A percentile compares a stretch with the other conserved stretches of the same genome.
Conservation (phyloP, 1,140 invertebrate genomes). For the Drosophila oshimai region DNA sequence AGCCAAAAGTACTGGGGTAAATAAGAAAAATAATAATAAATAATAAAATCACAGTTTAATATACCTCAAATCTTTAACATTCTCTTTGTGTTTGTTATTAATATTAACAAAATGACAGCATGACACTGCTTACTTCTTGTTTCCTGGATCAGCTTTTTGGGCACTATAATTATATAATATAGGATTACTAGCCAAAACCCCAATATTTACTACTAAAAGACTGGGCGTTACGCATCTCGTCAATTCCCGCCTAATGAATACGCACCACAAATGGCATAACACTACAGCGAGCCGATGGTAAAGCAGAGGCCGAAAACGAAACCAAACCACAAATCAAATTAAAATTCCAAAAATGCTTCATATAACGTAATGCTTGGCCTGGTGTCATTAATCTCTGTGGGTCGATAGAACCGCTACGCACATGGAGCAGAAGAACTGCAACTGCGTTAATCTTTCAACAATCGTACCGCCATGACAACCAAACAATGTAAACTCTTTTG, state of each 20-base stretch:
- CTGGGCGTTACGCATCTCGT: constrained; percentile 47
- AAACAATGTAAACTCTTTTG: constrained; percentile 38
- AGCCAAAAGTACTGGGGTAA: not conserved
- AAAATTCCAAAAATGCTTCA: constrained; percentile 63
- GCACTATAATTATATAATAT: constrained; percentile 57
- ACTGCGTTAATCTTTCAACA: constrained; percentile 22
- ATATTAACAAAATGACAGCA: no score
- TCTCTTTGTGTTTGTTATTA: no score
- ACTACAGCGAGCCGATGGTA: constrained; percentile 3
- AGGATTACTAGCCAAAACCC: constrained; percentile 28
- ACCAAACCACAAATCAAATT: constrained; percentile 71
- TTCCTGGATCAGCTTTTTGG: constrained; percentile 6
- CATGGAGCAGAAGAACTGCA: constrained; percentile 33
- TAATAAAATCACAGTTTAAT: no score
- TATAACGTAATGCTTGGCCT: constrained; percentile 13
- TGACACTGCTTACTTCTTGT: no score
- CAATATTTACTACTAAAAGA: constrained; percentile 60
- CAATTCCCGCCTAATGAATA: constrained; percentile 31
- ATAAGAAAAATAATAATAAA: no score
- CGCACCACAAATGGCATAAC: constrained; percentile 22
- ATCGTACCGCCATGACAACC: constrained; percentile 5
- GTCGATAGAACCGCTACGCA: constrained; percentile 29
- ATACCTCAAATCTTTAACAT: no score
- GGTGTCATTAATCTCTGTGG: constrained; percentile 42
- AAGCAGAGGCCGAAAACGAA: constrained; percentile 21